phyloP scores from a whole-genome alignment of 2,797 vertebrate species.

The Chanos chanos region DNA sequence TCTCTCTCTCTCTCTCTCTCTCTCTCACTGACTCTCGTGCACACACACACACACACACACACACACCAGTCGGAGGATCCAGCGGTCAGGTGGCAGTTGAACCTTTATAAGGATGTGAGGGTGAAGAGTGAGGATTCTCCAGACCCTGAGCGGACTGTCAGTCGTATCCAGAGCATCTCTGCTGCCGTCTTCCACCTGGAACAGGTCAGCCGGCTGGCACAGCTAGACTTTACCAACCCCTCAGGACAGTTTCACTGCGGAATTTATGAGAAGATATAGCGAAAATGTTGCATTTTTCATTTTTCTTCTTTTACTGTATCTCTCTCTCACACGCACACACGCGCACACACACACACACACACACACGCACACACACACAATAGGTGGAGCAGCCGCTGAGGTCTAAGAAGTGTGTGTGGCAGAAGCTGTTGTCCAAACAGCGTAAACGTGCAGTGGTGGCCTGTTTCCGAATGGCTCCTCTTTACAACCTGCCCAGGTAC shows the following conservation, averaged over 20 bases:
- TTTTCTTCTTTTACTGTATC: not conserved
- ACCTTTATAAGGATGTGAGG: slow-evolving; percentile 91
- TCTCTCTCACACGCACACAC: not conserved
- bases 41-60: not conserved
- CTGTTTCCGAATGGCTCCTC: slow-evolving; percentile 96
- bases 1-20: not conserved
- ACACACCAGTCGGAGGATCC: slow-evolving; percentile 90
- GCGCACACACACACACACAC: not conserved
- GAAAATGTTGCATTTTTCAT: not conserved
- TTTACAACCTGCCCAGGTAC: slow-evolving; percentile 97
- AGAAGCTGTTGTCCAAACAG: slow-evolving; percentile 96
- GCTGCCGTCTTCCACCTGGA: slow-evolving; percentile 96
- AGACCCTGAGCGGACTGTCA: slow-evolving; percentile 85
- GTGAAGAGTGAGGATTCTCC: slow-evolving; percentile 79
- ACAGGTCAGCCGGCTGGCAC: slow-evolving; percentile 74
- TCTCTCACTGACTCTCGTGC: not conserved
- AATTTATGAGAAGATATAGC: not conserved
- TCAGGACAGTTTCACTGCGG: not conserved
- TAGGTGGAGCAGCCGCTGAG: slow-evolving; percentile 96
- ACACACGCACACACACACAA: not conserved
- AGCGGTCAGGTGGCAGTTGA: slow-evolving; percentile 94
- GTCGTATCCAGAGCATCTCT: slow-evolving; percentile 96
- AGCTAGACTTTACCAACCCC: too few relatives aligned
- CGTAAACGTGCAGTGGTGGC: slow-evolving; percentile 97
- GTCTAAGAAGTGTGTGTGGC: slow-evolving; percentile 98